Base-by-base conservation (phyloP, 2,113 vertebrate species). In the Onychorhynchus coronatus region DNA sequence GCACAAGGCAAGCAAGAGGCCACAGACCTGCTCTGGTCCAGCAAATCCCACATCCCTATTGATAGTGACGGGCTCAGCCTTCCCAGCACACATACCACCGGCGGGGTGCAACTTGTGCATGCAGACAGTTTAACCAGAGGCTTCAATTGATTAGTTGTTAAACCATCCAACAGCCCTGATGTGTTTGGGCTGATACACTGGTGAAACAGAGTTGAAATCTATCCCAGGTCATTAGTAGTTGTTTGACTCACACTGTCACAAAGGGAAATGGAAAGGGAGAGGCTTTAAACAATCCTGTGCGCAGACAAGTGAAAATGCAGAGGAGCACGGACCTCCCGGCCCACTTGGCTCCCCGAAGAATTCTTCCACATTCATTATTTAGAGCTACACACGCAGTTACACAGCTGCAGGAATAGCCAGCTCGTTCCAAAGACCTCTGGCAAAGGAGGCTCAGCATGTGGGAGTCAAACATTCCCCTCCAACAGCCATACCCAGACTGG, bases 81-180 rank as follows among this genome's bases (percentile, higher is more conserved):
- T 42, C 30, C 41, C 92, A 94, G 86, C 86, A 35, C 82, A 41
- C 68, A 17, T 35, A 44, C 58, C 92, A 81, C 35, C 61, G 68
- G 63, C 93, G 83, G 92, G 95, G 95, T 63, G 72, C 75, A 44
- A 28, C 93, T 91, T 66, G 85, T 90, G 95, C 93, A 94, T 88
- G 94, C 96, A 94, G 95, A 94, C 93, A 85, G 83, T 89, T 89
- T 85, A 94, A 96, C 88, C 96, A 96, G 93, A 96, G 95, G 95
- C 95, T 96, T 91, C 96, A 96, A 97, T 95, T 95, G 96, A 97
- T 97, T 97, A 96, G 95, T 96, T 97, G 96, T 96, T 97, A 97
- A 97, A 96, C 91, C 96, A 96, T 95, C 73, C 96, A 96, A 93
- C 95, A 97, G 92, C 91, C 88, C 91, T 93, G 96, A 97, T 96